Base-by-base conservation (phyloP, 2,113 vertebrate genomes). In the Pyxicephalus adspersus region DNA sequence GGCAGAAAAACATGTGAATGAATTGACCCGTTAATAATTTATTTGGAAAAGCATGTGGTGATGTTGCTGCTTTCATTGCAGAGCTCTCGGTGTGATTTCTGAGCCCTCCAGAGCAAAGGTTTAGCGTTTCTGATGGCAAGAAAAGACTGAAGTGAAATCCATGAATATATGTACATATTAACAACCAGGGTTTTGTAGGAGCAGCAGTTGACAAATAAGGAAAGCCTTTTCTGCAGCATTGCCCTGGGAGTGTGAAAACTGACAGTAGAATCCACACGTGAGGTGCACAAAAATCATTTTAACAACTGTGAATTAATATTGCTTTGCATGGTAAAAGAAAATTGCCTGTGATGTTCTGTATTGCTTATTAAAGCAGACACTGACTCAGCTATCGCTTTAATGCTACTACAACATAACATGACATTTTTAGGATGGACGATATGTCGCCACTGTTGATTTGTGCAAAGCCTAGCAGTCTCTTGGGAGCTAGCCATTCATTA, bases 401-500 rank as follows among this genome's bases (percentile, higher is more conserved):
- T 0, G 0, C 68, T 84, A 45, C 66, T 72, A 72, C 64, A 76
- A n/a, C 80, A 83, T 50, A 0, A 8, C 0, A 0, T 83, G 86
- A 38, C 45, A 74, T 60, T 88, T 87, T 83, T 84, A 85, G 75
- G 65, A 83, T 74, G 38, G 73, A 83, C 83, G 83, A 83, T 67
- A 68, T 86, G 83, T 87, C 85, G 83, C 9, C 76, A 61, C 55
- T 80, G 1, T 79, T 84, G 31, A 84, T 87, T 77, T 86, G 80
- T 83, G 84, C 65, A 20, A 84, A 85, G 86, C 86, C 84, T 83
- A 85, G 83, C 85, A 84, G 87, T 90, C 72, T 86, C 90, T 80
- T 76, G 91, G 90, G 91, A 93, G 85, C 55, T 84, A 85, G 86
- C 84, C 88, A 86, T 92, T 94, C 90, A 91, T 94, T 95, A 94